Conservation (phyloP, 2,888 invertebrate genomes). For the Actias luna region DNA sequence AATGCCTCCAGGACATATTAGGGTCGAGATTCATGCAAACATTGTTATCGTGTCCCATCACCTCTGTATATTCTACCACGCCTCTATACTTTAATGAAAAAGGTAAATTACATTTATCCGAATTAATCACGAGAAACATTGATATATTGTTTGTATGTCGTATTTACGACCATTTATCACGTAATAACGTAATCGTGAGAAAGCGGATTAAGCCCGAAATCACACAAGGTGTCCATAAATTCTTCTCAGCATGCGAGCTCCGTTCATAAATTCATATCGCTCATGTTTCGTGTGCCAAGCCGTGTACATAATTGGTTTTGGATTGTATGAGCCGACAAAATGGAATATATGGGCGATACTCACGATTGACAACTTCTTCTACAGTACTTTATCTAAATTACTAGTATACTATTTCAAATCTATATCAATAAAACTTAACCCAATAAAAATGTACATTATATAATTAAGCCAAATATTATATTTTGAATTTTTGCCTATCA, state of each 20-base stretch:
- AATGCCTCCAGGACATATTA: no score
- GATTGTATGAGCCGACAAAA: constrained; percentile 42
- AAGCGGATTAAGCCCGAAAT: constrained; percentile 15
- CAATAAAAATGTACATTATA: no score
- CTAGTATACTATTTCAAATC: no score
- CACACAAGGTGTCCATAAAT: constrained; percentile 19
- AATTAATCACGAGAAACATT: not conserved
- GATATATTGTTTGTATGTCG: not conserved
- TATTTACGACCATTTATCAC: constrained; percentile 10
- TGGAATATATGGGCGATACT: constrained; percentile 32
- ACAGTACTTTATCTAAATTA: no score
- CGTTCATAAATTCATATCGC: constrained; percentile 44
- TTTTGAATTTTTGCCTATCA: no score
- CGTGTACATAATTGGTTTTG: constrained; percentile 66
- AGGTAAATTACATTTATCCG: not conserved
- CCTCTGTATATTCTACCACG: no score
- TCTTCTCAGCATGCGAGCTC: constrained; percentile 24
- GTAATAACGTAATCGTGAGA: constrained; percentile 14
- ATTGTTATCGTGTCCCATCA: no score
- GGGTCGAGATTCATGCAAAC: no score
- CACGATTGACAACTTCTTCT: not conserved
- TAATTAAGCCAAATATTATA: no score
- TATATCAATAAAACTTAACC: no score
- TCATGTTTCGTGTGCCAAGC: constrained; percentile 57
- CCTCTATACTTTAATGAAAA: not conserved